Evolutionary conservation across 35 echinoderm and acorn worm genomes (phyloP).

Genomic region (Amphiura filiformis): DNA sequence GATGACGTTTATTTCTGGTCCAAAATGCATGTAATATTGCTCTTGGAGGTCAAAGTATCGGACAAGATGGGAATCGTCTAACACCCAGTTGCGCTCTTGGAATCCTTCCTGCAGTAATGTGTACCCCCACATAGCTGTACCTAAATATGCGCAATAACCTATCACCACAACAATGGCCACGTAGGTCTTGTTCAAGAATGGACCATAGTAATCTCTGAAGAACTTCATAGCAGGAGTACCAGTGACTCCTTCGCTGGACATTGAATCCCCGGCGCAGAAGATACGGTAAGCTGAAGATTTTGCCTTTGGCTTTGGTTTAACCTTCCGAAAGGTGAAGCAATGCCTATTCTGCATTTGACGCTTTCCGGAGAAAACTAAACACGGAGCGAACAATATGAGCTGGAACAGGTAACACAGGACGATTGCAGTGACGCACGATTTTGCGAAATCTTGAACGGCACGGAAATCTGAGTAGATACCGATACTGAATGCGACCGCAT

Average conservation of each 20-base stretch:
- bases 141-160: conserved; percentile 34
- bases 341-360: conserved; percentile 37
- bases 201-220: conserved; percentile 54
- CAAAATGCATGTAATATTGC: conserved; percentile 39
- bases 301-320: background rate
- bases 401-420: conserved; percentile 52
- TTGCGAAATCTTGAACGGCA: conserved; percentile 48
- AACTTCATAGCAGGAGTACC: conserved; percentile 16
- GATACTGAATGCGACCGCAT: conserved; percentile 52
- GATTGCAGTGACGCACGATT: conserved; percentile 43
- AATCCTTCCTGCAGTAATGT: conserved; percentile 45
- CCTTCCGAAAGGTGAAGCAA: conserved; percentile 44
- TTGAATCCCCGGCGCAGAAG: background rate
- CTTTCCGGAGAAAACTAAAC: conserved; percentile 42
- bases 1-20: conserved; percentile 40
- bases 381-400: conserved; percentile 61
- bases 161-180: conserved; percentile 16
- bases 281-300: background rate
- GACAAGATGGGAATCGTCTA: conserved; percentile 37
- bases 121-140: conserved; percentile 53
- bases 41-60: conserved; percentile 25
- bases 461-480: conserved; percentile 43
- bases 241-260: background rate
- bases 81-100: conserved; percentile 25
- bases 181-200: conserved; percentile 26